These are phyloP conservation scores for Cryptotermes secundus DNA, from an alignment of 1,140 invertebrate species.

Conservation along the genomic window DNA sequence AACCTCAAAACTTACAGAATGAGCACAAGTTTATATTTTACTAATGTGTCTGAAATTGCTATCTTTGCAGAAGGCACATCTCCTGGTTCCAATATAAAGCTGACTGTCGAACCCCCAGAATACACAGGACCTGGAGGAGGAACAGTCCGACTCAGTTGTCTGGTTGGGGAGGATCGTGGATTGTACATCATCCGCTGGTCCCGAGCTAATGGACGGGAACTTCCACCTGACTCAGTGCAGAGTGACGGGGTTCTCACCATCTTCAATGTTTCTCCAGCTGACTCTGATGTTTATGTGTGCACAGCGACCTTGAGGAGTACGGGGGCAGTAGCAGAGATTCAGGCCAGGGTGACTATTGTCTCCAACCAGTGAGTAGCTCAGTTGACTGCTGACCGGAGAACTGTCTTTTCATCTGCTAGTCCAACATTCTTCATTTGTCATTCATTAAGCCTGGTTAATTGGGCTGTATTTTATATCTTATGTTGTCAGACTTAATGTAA, in stretches of 20 bases:
- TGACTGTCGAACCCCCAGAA: conserved; percentile 53
- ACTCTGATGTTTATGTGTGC: conserved; percentile 83
- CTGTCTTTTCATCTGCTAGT: too few relatives aligned
- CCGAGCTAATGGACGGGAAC: conserved; percentile 34
- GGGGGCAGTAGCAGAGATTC: conserved; percentile 46
- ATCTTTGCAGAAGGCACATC: background rate
- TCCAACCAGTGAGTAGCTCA: conserved; percentile 39
- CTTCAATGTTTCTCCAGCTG: conserved; percentile 59
- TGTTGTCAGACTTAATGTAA: too few relatives aligned
- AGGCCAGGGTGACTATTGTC: conserved; percentile 50
- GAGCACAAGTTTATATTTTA: too few relatives aligned
- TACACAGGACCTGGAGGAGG: conserved; percentile 58
- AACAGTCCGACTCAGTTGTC: conserved; percentile 56
- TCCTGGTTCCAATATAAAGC: background rate
- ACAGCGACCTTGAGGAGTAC: conserved; percentile 52
- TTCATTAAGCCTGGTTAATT: too few relatives aligned
- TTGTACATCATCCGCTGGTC: conserved; percentile 39
- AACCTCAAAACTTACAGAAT: too few relatives aligned
- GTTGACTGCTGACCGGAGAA: too few relatives aligned
- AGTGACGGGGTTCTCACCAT: conserved; percentile 73
- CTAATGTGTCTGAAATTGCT: too few relatives aligned
- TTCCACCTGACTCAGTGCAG: conserved; percentile 57
- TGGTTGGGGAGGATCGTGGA: background rate
- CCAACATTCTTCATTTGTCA: too few relatives aligned
- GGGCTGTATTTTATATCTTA: too few relatives aligned